phyloP scores from a whole-genome alignment of 2,113 vertebrate genomes.

The Limanda limanda region DNA sequence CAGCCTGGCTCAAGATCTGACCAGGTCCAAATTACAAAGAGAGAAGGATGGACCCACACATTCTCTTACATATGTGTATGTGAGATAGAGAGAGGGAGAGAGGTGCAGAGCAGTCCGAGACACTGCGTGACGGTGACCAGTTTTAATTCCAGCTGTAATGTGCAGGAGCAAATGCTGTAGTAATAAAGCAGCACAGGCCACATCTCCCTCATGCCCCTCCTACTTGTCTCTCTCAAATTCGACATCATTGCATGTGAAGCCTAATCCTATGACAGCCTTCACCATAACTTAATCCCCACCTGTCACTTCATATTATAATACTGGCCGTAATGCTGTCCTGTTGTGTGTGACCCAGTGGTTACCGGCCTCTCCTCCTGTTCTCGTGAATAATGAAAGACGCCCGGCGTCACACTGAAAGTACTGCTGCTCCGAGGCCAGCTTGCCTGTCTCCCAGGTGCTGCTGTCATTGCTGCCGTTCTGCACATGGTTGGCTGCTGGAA shows the following conservation, averaged over 20 bases:
- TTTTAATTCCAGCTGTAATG: constrained; percentile 77
- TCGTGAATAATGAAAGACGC: constrained; percentile 83
- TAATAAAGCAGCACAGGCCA: constrained; percentile 28
- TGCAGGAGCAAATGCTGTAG: constrained; percentile 56
- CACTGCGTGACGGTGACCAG: constrained; percentile 77
- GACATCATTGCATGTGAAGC: neutral
- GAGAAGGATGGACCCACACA: neutral
- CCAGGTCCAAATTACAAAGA: constrained; percentile 14
- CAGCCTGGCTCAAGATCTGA: constrained; percentile 15
- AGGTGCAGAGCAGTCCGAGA: constrained; percentile 54
- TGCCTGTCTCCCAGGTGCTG: constrained; percentile 66
- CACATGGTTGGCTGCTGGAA: constrained; percentile 33
- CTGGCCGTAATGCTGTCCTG: constrained; percentile 36
- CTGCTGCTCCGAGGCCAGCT: constrained; percentile 45
- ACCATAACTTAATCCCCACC: constrained; percentile 10
- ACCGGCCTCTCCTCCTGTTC: constrained; percentile 77
- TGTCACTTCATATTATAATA: constrained; percentile 16
- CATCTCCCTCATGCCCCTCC: constrained; percentile 6
- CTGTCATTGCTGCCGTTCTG: constrained; percentile 43
- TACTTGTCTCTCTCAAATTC: neutral
- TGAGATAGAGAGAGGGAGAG: neutral
- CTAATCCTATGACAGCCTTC: constrained; percentile 6
- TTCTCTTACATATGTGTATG: neutral
- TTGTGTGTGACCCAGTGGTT: constrained; percentile 63
- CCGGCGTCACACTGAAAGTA: constrained; percentile 52